A percentile compares a stretch with the other conserved stretches of the same genome.
These are phyloP conservation scores for Nicator chloris DNA, from an alignment of 2,113 vertebrate genomes.

Conservation along the genomic window DNA sequence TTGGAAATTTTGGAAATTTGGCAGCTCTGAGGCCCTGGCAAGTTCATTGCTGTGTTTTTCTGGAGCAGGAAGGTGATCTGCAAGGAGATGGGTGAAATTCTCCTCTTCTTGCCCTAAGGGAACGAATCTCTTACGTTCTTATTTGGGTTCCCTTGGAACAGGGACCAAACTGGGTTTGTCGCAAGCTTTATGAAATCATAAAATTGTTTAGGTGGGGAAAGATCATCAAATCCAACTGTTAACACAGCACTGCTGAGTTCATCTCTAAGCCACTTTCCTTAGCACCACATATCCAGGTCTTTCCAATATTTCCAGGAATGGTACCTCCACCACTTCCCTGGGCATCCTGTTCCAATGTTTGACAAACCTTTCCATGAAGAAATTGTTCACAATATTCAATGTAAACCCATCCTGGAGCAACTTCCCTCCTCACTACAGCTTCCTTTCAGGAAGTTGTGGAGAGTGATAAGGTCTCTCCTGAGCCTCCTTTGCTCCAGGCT, in stretches of 20 bases:
- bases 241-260: not conserved
- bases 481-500: not conserved
- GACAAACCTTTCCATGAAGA: not conserved
- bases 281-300: rapidly evolving
- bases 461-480: rapidly evolving
- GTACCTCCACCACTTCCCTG: not conserved
- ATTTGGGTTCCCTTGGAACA: not conserved
- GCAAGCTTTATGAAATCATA: not conserved
- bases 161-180: not conserved
- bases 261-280: not conserved
- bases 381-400: not conserved
- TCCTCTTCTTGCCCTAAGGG: not conserved
- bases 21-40: not conserved
- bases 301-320: not conserved
- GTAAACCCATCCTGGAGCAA: rapidly evolving
- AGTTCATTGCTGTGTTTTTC: rapidly evolving
- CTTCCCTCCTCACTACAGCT: not conserved
- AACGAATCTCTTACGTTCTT: not conserved
- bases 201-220: not conserved
- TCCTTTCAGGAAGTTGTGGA: not conserved
- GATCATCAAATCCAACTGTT: not conserved
- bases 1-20: not conserved
- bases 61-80: not conserved
- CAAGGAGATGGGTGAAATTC: not conserved
- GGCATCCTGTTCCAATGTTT: not conserved